phyloP scores from a whole-genome alignment of 2,888 invertebrate genomes.

The Leucophenga maculata region DNA sequence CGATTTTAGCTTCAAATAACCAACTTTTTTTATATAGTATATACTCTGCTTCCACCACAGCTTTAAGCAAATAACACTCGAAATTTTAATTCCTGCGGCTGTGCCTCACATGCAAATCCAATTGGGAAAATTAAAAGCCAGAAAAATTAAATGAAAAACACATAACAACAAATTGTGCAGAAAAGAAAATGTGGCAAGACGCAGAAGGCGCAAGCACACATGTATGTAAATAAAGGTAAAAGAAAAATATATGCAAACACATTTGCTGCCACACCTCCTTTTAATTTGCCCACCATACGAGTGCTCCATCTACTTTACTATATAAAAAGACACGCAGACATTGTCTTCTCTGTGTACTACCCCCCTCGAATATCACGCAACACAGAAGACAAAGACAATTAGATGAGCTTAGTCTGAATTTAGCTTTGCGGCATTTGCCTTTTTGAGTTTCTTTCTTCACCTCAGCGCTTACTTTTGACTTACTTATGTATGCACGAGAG shows the following conservation, averaged over 20 bases:
- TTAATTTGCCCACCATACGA: too few species aligned
- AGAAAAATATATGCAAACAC: constrained; percentile 5
- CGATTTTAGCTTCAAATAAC: too few species aligned
- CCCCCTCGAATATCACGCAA: neutral
- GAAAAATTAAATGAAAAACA: neutral
- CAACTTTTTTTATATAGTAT: too few species aligned
- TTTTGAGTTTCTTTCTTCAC: too few species aligned
- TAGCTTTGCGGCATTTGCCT: neutral
- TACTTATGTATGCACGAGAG: too few species aligned
- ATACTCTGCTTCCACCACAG: neutral
- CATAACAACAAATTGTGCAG: neutral
- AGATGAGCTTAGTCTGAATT: constrained; percentile 19
- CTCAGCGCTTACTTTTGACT: too few species aligned
- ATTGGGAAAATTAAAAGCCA: constrained; percentile 17
- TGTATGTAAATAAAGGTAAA: constrained; percentile 6
- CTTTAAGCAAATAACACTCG: neutral
- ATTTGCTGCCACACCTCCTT: neutral
- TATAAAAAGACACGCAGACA: too few species aligned
- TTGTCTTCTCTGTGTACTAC: too few species aligned
- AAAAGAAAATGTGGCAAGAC: neutral
- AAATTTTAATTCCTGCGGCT: constrained; percentile 8
- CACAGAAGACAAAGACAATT: constrained; percentile 21
- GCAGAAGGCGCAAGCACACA: neutral
- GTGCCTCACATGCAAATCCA: neutral
- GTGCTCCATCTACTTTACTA: too few species aligned